Evolutionary conservation across 1,140 invertebrate species (phyloP), one percentile per base, ranked within the genome.

Genomic region (Vanessa atalanta): DNA sequence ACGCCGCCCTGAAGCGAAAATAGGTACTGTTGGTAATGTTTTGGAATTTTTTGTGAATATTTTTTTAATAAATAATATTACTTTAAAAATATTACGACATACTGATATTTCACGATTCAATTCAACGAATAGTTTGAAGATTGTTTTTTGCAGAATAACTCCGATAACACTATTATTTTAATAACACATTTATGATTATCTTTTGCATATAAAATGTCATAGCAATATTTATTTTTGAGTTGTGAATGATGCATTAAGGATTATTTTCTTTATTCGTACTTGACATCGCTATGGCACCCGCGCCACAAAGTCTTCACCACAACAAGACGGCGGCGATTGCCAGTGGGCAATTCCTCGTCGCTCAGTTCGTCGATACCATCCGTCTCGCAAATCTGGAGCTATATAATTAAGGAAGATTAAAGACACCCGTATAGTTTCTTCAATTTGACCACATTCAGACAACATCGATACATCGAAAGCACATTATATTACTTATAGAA

Each of bases 1-100:
- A 98, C 84, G 97, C 97, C 92, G 96, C 94, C 84, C 96, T 71
- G 23, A 9, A 64, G 13, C 23, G 47, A 82, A 48, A 16, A 26
- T 11, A 47, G 4, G 31, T 60, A 23, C 11, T 57, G 11, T 8
- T 3, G 5, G 2, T 57, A 57, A 14, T 57, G 2, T 26, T 55
- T 20, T 20, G 20, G 20, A 31, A 31, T 3, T 6, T 31, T 4
- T 4, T 31, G 26, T 31, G 26, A 31, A 31, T 31, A 31, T 31
- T 31, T 31, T 31, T 31, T 4, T 31, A 31, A 31, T 31, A 20
- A 20, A 20, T 20, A 20, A 20, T 31, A 1, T 31, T 31, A 31
- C 26, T 31, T 4, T 31, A 31, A 1, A 31, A 20, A 20, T 20
- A 20, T 20, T 20, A 20, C 20, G 20, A 20, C 1, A 20, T 20